Percentiles rank a stretch among this genome's conserved stretches.
phyloP scores from a whole-genome alignment of 2,113 vertebrate species.

The Conger conger region DNA sequence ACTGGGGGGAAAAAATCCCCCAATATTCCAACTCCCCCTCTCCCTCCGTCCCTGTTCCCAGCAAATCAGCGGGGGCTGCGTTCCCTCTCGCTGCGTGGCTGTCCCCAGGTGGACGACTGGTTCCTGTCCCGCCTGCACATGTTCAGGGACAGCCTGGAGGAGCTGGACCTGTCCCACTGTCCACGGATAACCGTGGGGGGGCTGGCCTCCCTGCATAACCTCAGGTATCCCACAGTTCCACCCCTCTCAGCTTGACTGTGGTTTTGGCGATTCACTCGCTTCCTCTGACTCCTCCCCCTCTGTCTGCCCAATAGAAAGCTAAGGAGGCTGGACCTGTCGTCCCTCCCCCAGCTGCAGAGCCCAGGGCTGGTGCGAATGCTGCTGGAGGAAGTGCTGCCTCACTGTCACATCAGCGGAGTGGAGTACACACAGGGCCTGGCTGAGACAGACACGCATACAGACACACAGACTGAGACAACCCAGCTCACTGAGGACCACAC shows the following conservation, averaged over 20 bases:
- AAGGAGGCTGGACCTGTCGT: conserved; percentile 69
- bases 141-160: conserved; percentile 67
- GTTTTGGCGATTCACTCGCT: neutral
- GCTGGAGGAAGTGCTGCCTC: conserved; percentile 82
- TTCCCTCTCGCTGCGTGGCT: conserved; percentile 68
- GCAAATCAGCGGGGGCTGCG: conserved; percentile 61
- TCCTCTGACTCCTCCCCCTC: neutral
- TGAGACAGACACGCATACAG: neutral
- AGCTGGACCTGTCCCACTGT: conserved; percentile 79
- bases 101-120: conserved; percentile 82
- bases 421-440: conserved; percentile 57
- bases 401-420: conserved; percentile 70
- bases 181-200: conserved; percentile 73
- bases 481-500: neutral
- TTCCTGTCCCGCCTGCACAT: conserved; percentile 71
- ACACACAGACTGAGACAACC: neutral
- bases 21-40: neutral
- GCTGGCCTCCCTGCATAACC: conserved; percentile 76
- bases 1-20: too few relatives aligned
- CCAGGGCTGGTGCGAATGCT: conserved; percentile 75
- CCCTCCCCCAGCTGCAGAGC: conserved; percentile 64
- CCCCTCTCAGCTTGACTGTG: neutral
- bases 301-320: conserved; percentile 64
- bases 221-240: conserved; percentile 62
- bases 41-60: conserved; percentile 25